Conservation (phyloP, 2,888 invertebrate genomes). For the Vesta saturnalis region DNA sequence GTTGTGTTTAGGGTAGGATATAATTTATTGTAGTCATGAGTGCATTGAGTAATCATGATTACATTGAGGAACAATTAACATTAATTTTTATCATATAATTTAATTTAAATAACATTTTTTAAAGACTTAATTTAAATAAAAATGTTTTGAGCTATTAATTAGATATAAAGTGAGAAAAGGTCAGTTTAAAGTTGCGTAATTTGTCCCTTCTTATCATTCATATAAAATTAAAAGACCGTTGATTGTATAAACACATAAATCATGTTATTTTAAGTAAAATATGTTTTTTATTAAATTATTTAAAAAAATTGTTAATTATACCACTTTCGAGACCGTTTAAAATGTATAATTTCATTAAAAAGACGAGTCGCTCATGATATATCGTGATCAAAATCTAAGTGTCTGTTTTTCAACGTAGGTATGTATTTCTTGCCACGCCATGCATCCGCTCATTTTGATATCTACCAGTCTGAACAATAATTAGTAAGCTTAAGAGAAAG, state of each 20-base stretch:
- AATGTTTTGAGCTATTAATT: no score
- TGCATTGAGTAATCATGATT: no score
- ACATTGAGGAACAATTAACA: no score
- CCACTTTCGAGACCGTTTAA: not conserved
- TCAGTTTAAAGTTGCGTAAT: no score
- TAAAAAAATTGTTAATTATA: not conserved
- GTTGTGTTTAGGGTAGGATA: no score
- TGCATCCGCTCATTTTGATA: conserved; percentile 26
- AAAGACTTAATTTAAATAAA: no score
- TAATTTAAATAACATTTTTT: no score
- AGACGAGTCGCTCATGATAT: conserved; percentile 23
- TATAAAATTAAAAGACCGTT: no score
- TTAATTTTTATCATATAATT: no score
- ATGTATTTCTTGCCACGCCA: conserved; percentile 21
- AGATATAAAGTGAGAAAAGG: no score
- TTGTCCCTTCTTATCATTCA: no score
- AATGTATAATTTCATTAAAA: conserved; percentile 1
- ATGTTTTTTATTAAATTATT: conserved; percentile 4
- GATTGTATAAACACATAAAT: not conserved
- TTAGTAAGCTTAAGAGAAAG: conserved; percentile 13
- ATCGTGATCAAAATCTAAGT: conserved; percentile 20
- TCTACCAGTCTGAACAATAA: conserved; percentile 21
- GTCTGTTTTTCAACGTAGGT: conserved; percentile 15
- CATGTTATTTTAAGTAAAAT: not conserved
- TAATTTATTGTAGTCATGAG: no score